Evolutionary conservation across 2,888 invertebrate species (phyloP), one percentile per base, ranked within the genome.

Genomic region (Sympetrum striolatum): DNA sequence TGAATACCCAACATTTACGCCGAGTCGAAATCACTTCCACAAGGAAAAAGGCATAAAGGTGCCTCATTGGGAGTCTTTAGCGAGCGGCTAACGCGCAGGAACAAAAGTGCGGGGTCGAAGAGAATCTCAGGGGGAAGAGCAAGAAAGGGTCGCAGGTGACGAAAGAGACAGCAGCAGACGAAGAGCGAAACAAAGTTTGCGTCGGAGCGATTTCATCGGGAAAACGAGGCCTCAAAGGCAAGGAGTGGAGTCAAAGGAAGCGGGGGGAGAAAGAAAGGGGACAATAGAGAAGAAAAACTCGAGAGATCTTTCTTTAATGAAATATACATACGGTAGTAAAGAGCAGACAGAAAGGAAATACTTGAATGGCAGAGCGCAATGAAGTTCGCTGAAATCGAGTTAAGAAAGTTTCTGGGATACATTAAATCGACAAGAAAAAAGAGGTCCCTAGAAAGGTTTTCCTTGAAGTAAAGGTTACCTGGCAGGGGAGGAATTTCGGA

Each of bases 321-420:
- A 86, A 86, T 86, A 86, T 86, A 60, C 86, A 86, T 86, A 60
- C 86, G 12, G 60, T 60, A 60, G 22, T 58, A 86, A 60, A 58
- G 37, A 82, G 58, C 12, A 48, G 82, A 14, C 58, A 37, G 86
- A 86, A 60, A 58, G 37, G 86, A 86, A 37, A 86, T 60, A 73
- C 73, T 53, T 73, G 73, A 73, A 73, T 73, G 73, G 73, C 22
- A 35, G 60, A 60, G 37, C 37, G 60, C 60, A 86, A 86, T 58
- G 64, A 60, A 86, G 60, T 37, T 64, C 64, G 58, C 58, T 37
- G n/a, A 60, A 14, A 60, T 60, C 37, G 60, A 37, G 60, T 58
- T 37, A 22, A 22, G 86, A 86, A 31, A 73, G 4, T 25, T 53
- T 15, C 53, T 53, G 53, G 53, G 53, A 53, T 53, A 53, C 53